Evolutionary conservation across 2,113 vertebrate species (phyloP), one percentile per base, ranked within the genome.

Genomic region (Neogale vison): DNA sequence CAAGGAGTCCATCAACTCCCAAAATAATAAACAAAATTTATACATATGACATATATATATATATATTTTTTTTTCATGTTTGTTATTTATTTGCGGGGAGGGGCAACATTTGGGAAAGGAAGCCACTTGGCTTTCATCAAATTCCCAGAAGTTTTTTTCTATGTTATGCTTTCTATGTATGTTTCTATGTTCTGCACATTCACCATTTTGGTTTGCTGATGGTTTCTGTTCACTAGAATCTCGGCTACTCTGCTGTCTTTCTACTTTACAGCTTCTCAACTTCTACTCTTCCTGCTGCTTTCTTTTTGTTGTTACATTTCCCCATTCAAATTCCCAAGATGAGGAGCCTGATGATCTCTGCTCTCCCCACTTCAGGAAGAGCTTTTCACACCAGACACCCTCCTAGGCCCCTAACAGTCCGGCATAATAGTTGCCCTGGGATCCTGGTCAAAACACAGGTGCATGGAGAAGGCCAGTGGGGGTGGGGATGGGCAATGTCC

Each of bases 401-500:
- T 31, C 26, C 18, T 6, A 63, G 39, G 24, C 13, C 9, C 24
- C 91, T 47, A 42, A n/a, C 17, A 55, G 31, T n/a, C 47, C 57
- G 14, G 1, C 21, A 31, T 1, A 11, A 13, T 4, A 59, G 47
- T 17, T 42, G 11, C 63, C 55, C 47, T 15, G n/a, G 74, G 31
- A 61, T 42, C 36, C n/a, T 52, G 59, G 23, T 23, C 34, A 80
- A 45, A 72, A 14, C 15, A 55, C 39, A 4, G 2, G 5, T 1
- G 12, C 23, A 47, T 12, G 17, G 23, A 11, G 52, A 74, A 39
- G 2, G 71, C 29, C 31, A 29, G 4, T 39, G 10, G 50, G 50
- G 9, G 50, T 0, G 4, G 50, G 50, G 14, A 4, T n/a, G 31
- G 72, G 3, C 36, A 7, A 2, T 8, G 31, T 45, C 10, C 18